Percentiles rank a stretch among this genome's conserved stretches.
Conservation (phyloP, 1,140 invertebrate species). For the Branchinecta lindahli region DNA sequence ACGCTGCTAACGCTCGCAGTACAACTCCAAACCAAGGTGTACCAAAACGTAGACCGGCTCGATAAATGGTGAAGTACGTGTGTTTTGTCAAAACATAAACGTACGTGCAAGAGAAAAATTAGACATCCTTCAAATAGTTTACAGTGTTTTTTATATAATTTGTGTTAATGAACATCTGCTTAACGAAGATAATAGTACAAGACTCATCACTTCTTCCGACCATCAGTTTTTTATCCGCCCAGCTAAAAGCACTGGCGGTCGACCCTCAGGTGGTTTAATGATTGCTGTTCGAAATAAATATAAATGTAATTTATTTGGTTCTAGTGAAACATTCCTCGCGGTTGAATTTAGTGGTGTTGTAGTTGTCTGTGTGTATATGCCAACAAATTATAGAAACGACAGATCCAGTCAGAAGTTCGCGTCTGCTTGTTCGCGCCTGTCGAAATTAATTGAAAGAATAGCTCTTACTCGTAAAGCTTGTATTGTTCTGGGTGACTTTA, state of each 20-base stretch:
- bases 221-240: slow-evolving; percentile 4
- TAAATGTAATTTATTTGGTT: slow-evolving; percentile 1
- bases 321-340: not conserved
- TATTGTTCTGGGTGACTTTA: no score
- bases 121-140: slow-evolving; percentile 6
- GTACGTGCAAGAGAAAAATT: slow-evolving; percentile 4
- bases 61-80: slow-evolving; percentile 1
- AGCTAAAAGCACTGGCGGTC: not conserved
- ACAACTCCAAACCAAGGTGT: slow-evolving; percentile 1
- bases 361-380: slow-evolving; percentile 5
- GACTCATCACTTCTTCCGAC: slow-evolving; percentile 7
- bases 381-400: slow-evolving; percentile 8
- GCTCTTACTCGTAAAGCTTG: no score
- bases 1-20: not conserved
- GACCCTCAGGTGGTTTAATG: not conserved
- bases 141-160: not conserved
- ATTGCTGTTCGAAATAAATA: not conserved
- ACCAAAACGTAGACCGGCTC: not conserved
- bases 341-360: slow-evolving; percentile 1
- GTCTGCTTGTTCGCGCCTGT: no score
- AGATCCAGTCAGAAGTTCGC: slow-evolving; percentile 4
- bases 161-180: slow-evolving; percentile 1
- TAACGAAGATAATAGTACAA: slow-evolving; percentile 6
- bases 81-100: slow-evolving; percentile 3
- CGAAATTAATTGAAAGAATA: no score